Evolutionary conservation across 2,113 vertebrate species (phyloP).

Genomic region (Apteryx mantelli): DNA sequence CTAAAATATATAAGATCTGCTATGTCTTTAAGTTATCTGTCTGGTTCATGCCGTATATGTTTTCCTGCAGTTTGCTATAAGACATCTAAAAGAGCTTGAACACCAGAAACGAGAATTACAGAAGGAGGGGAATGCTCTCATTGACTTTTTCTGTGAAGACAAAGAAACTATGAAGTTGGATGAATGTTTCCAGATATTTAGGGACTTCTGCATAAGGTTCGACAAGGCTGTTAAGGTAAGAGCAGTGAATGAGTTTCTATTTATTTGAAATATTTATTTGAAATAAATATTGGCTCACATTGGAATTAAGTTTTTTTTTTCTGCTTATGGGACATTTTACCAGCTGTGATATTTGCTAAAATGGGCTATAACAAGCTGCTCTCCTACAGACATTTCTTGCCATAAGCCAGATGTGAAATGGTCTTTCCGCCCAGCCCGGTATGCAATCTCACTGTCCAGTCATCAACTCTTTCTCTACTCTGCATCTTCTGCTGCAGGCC

Average conservation of each 20-base stretch:
- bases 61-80: constrained; percentile 81
- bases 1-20: not conserved
- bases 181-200: constrained; percentile 96
- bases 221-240: constrained; percentile 94
- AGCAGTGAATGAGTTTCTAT: not conserved
- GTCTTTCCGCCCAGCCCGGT: not conserved
- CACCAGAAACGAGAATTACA: constrained; percentile 83
- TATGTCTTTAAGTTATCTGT: not conserved
- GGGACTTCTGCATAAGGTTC: constrained; percentile 94
- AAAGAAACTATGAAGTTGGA: constrained; percentile 96
- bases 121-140: constrained; percentile 87
- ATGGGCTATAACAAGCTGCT: not conserved
- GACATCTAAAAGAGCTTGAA: constrained; percentile 88
- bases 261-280: not conserved
- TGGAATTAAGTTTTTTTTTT: not conserved
- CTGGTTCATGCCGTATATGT: not conserved
- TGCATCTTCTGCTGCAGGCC: not conserved
- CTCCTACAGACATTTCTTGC: not conserved
- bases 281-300: not conserved
- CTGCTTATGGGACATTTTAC: not conserved
- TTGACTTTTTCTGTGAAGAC: constrained; percentile 99
- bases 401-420: not conserved
- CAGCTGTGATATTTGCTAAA: not conserved
- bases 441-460: not conserved
- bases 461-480: not conserved